A percentile compares a stretch with the other conserved stretches of the same genome.
These are phyloP conservation scores for Tanypteryx hageni DNA, from an alignment of 2,888 invertebrate species.

Conservation along the genomic window DNA sequence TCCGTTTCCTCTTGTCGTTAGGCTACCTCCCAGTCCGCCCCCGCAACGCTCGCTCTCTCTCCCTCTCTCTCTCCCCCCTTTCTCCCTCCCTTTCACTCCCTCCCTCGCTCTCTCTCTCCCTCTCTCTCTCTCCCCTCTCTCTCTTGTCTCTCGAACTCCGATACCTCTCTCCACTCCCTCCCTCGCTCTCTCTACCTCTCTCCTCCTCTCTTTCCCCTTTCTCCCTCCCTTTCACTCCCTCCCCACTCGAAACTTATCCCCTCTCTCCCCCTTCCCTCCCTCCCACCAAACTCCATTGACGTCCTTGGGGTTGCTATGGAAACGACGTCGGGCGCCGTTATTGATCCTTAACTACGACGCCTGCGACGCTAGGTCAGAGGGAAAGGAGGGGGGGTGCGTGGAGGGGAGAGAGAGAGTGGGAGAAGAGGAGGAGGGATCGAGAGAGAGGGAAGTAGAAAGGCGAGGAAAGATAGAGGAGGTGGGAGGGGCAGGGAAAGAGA, in stretches of 20 bases:
- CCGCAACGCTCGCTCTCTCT: not conserved
- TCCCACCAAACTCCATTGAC: slow-evolving; percentile 43
- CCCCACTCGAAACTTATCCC: no score
- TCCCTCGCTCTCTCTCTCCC: no score
- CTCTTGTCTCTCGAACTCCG: not conserved
- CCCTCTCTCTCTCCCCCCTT: not conserved
- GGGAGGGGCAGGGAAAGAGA: not conserved
- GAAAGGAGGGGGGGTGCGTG: not conserved
- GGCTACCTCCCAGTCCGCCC: not conserved
- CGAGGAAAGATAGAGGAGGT: not conserved
- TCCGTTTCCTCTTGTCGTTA: no score
- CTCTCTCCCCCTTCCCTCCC: not conserved
- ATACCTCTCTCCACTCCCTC: not conserved
- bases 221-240: not conserved
- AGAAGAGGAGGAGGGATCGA: not conserved
- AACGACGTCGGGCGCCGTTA: slow-evolving; percentile 48
- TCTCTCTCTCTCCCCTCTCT: not conserved
- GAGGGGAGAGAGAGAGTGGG: not conserved
- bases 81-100: not conserved
- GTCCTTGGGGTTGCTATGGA: slow-evolving; percentile 54
- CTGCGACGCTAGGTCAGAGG: slow-evolving; percentile 35
- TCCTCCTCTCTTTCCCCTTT: not conserved
- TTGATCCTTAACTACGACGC: slow-evolving; percentile 47
- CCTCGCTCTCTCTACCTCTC: not conserved
- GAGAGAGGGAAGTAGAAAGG: not conserved